Conservation (phyloP, 64 coral and sea anemone genomes). For the Hydrozoanthus tunicans region DNA sequence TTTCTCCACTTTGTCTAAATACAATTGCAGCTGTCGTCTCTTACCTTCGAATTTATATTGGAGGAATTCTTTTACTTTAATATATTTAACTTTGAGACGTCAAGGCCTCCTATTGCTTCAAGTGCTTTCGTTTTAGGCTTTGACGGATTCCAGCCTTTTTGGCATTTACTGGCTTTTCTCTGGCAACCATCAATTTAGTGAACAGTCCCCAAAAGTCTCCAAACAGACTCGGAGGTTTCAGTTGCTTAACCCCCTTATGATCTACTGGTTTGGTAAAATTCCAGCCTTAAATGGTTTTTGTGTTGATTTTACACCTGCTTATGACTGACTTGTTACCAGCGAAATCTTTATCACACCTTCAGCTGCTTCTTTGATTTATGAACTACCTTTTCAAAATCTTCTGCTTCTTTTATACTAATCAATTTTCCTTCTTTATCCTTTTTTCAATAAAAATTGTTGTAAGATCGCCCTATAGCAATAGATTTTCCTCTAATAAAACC, state of each 20-base stretch:
- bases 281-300: too few relatives aligned
- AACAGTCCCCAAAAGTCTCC: slow-evolving; percentile 63
- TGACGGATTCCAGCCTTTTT: slow-evolving; percentile 59
- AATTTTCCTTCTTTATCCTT: slow-evolving; percentile 36
- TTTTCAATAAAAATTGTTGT: slow-evolving; percentile 5
- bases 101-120: background rate
- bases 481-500: slow-evolving; percentile 23
- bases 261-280: background rate
- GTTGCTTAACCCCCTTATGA: background rate
- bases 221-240: slow-evolving; percentile 1
- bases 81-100: slow-evolving; percentile 13
- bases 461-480: slow-evolving; percentile 31
- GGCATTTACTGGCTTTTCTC: slow-evolving; percentile 11
- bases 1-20: background rate
- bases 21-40: too few relatives aligned
- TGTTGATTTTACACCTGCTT: too few relatives aligned
- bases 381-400: slow-evolving; percentile 55
- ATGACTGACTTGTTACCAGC: background rate
- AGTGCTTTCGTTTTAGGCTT: background rate
- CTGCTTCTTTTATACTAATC: slow-evolving; percentile 43
- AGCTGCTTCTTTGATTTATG: slow-evolving; percentile 41
- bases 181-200: slow-evolving; percentile 47
- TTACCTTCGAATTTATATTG: too few relatives aligned
- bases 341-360: slow-evolving; percentile 48
- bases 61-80: too few relatives aligned